phyloP scores from a whole-genome alignment of 2,113 vertebrate genomes.

The Micromys minutus region DNA sequence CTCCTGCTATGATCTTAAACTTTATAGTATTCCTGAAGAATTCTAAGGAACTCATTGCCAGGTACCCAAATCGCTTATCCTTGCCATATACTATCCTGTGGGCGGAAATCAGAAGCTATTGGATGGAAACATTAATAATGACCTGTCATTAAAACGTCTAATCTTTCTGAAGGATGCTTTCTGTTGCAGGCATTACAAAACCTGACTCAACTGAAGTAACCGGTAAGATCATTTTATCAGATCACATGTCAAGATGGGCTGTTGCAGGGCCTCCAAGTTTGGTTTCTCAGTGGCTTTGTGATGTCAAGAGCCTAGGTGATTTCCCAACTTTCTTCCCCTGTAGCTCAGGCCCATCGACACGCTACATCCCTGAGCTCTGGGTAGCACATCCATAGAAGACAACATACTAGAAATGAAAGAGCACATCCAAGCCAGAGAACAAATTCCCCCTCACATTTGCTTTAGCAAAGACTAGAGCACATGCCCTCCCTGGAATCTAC shows the following conservation, averaged over 20 bases:
- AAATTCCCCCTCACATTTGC: neutral
- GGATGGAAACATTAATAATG: neutral
- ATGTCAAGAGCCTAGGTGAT: neutral
- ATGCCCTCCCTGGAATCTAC: neutral
- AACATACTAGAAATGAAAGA: neutral
- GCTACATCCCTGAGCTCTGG: neutral
- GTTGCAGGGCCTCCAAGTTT: neutral
- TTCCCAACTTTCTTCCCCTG: neutral
- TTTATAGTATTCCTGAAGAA: neutral
- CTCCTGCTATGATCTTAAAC: neutral
- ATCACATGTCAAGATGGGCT: neutral
- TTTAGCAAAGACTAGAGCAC: neutral
- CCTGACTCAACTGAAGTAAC: neutral
- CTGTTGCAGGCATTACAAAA: neutral
- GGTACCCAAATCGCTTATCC: neutral
- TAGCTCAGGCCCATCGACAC: neutral
- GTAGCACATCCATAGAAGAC: neutral
- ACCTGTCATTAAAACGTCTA: neutral
- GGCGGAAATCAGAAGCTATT: neutral
- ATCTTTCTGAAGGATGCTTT: conserved; percentile 8
- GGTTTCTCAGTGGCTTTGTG: neutral
- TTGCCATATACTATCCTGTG: neutral
- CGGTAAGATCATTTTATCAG: neutral
- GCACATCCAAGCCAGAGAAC: neutral
- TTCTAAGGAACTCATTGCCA: neutral